phyloP scores from a whole-genome alignment of 2,888 invertebrate genomes.

The Pollenia angustigena region DNA sequence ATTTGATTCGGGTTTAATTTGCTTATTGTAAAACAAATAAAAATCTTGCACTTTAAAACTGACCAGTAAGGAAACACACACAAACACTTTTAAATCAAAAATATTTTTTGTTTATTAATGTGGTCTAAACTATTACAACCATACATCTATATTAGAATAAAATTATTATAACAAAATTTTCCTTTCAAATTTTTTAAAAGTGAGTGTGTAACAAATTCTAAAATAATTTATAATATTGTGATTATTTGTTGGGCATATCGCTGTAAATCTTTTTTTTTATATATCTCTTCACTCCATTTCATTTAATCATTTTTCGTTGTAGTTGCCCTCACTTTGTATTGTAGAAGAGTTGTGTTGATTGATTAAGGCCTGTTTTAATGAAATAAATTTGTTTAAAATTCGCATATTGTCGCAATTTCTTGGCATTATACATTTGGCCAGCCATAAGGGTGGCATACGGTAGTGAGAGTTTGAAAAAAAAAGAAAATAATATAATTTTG shows the following conservation, averaged over 20 bases:
- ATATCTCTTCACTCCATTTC: constrained; percentile 69
- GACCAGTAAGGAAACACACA: constrained; percentile 28
- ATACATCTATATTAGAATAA: constrained; percentile 4
- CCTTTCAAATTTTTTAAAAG: not conserved
- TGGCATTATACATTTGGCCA: constrained; percentile 80
- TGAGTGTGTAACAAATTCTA: constrained; percentile 4
- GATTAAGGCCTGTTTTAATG: constrained; percentile 60
- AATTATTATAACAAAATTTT: constrained; percentile 12
- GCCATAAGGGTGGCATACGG: constrained; percentile 63
- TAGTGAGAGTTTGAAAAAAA: constrained; percentile 62
- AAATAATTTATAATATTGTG: constrained; percentile 37
- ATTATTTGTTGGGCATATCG: constrained; percentile 53
- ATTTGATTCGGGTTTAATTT: constrained; percentile 35
- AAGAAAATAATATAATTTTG: not conserved
- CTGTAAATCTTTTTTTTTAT: constrained; percentile 60
- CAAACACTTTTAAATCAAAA: not conserved
- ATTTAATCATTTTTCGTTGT: constrained; percentile 60
- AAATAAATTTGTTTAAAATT: constrained; percentile 80
- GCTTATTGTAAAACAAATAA: constrained; percentile 48
- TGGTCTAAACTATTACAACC: not conserved
- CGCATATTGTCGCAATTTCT: constrained; percentile 80
- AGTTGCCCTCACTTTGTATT: constrained; percentile 11
- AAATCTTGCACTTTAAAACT: constrained; percentile 36
- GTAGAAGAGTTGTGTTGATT: constrained; percentile 42
- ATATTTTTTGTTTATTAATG: not conserved